Evolutionary conservation across 2,797 vertebrate genomes (phyloP), one percentile per base, ranked within the genome.

Genomic region (Serranus cabrilla): DNA sequence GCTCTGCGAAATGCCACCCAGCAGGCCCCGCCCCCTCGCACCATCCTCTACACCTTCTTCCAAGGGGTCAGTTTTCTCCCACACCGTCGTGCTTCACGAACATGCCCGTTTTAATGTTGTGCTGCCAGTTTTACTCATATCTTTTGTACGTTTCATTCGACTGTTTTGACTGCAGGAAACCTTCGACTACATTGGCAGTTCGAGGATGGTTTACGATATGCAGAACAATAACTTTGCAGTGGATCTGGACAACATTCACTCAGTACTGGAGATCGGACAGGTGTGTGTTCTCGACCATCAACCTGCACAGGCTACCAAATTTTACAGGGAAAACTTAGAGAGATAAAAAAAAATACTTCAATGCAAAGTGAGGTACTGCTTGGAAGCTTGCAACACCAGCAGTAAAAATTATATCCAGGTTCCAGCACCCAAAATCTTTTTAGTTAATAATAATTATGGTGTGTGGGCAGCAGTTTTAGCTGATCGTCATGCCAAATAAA

Each of bases 141-240:
- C 7, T 25, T 1, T n/a, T 39, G 1, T 3, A 4, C 7, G 3
- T 27, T 13, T 49, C 11, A 27, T 57, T 5, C 12, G 13, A 17
- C 8, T 61, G 3, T 66, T 50, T 67, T 25, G 12, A 20, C 59
- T 54, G 2, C 91, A 99, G 98, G 98, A 99, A 87, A 95, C 95
- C 1, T 99, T 99, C 42, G 98, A 99, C 88, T 99, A 99, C 95
- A 99, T 99, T 4, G 98, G 98, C 89, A 99, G 98, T 58, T 99
- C 98, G 0, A 95, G 96, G 23, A 96, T 99, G 97, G 98, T 98
- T 17, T 99, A 95, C 0, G 98, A 99, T 20, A 99, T 99, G 98
- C 89, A 96, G 71, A 95, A 93, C 1, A 92, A 93, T 0, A 92
- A 94, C n/a, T 99, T 98, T 43, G 93, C 95, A 0, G 72, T 99